A percentile compares a stretch with the other conserved stretches of the same genome.
phyloP scores from a whole-genome alignment of 2,888 invertebrate genomes.

The Hypselothyrea guttata region DNA sequence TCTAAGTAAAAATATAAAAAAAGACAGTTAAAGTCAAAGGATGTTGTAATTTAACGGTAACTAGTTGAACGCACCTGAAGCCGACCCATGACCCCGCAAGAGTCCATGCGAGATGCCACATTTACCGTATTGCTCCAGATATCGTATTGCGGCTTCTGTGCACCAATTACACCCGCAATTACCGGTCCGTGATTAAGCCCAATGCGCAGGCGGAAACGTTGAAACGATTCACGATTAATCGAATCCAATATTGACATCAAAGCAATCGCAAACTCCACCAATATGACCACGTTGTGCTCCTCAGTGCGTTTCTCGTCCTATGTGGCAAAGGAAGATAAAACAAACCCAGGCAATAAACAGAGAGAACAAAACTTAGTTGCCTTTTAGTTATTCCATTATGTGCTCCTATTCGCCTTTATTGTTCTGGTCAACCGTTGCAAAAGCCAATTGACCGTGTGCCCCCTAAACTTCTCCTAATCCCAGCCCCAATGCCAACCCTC shows the following conservation, averaged over 20 bases:
- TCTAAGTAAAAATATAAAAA: slow-evolving; percentile 81
- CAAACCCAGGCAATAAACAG: not conserved
- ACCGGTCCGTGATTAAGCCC: slow-evolving; percentile 86
- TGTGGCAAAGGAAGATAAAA: slow-evolving; percentile 26
- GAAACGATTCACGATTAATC: slow-evolving; percentile 98
- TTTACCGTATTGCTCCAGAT: slow-evolving; percentile 99
- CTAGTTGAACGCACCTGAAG: slow-evolving; percentile 86
- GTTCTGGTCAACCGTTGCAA: slow-evolving; percentile 34
- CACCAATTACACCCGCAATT: slow-evolving; percentile 98
- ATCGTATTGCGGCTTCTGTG: slow-evolving; percentile 98
- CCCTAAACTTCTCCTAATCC: slow-evolving; percentile 55
- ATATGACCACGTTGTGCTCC: slow-evolving; percentile 92
- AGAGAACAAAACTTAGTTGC: slow-evolving; percentile 24
- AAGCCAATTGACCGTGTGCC: slow-evolving; percentile 61
- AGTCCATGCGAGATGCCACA: slow-evolving; percentile 98
- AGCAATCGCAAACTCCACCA: slow-evolving; percentile 97
- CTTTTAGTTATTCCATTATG: slow-evolving; percentile 44
- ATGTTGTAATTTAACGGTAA: not conserved
- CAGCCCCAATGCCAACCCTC: slow-evolving; percentile 51
- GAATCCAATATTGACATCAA: slow-evolving; percentile 96
- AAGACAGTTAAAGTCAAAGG: not conserved
- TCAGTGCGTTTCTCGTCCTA: slow-evolving; percentile 90
- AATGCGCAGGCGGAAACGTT: slow-evolving; percentile 96
- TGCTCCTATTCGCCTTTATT: slow-evolving; percentile 37
- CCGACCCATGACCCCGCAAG: slow-evolving; percentile 93